Evolutionary conservation across 2,797 vertebrate species (phyloP), one percentile per base, ranked within the genome.

Genomic region (Anguilla marmorata): DNA sequence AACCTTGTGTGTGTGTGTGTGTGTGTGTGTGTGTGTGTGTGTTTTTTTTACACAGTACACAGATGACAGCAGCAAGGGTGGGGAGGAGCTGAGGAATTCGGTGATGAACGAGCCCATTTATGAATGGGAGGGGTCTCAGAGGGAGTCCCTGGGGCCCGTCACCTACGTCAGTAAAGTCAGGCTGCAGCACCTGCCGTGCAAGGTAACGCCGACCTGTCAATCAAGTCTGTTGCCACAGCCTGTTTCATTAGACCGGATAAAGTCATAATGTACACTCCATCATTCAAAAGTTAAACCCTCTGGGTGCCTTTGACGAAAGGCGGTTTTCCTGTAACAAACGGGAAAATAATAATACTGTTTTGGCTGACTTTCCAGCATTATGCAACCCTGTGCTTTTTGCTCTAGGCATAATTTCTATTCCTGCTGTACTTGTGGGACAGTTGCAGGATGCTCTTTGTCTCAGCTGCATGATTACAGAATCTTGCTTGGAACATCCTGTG

Each of bases 121-220:
- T 11, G 97, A 97, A 21, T 97, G 96, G 97, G 96, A 96, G 58
- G 97, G 96, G 0, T 98, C 97, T 0, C 96, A 97, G 91, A 90
- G 95, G 6, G 97, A 97, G 87, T 97, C 96, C 58, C 92, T 97
- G 86, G 97, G 97, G 0, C 84, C 94, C 0, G 97, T 99, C 92
- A 90, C 93, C 88, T 98, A 96, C 0, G 96, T 97, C 87, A 98
- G 98, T 0, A 98, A 97, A 95, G 98, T 98, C 88, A 95, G 94
- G 89, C 94, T 99, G 56, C 98, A 99, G 92, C 98, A 99, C 88
- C 94, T 99, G 89, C 98, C 98, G 4, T 98, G 96, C 88, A 96
- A 98, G 97, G 98, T 99, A 92, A 7, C 92, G 84, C 52, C 19
- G 33, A 27, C 12, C 37, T 30, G 41, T 80, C 83, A 37, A 45